These are phyloP conservation scores for Phylloscopus trochiloides DNA, from an alignment of 2,113 vertebrate genomes.

Conservation along the genomic window DNA sequence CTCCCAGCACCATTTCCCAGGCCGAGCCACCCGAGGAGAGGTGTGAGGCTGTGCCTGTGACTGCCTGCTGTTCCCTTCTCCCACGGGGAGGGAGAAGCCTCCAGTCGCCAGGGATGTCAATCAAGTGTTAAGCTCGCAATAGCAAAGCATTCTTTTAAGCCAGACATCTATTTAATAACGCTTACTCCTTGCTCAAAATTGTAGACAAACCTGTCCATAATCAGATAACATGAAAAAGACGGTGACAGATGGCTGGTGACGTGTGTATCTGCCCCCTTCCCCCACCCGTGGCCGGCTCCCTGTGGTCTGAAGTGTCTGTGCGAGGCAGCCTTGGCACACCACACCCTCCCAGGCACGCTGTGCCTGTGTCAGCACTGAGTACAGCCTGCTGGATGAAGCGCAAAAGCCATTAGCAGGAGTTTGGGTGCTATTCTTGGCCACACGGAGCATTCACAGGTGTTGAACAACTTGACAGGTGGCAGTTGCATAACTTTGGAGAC, in stretches of 20 bases:
- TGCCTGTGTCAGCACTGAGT: rapidly evolving
- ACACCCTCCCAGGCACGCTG: not conserved
- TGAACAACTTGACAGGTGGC: not conserved
- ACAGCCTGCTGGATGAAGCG: not conserved
- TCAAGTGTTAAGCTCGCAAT: slow-evolving; percentile 5
- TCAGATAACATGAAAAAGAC: not conserved
- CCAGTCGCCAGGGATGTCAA: not conserved
- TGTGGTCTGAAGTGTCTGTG: not conserved
- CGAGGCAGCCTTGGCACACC: not conserved
- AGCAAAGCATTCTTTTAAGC: not conserved
- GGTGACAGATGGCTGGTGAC: slow-evolving; percentile 36
- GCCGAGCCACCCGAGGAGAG: not conserved
- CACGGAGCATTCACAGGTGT: not conserved
- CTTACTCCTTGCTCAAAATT: slow-evolving; percentile 23
- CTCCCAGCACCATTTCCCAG: not conserved
- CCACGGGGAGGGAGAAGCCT: slow-evolving; percentile 23
- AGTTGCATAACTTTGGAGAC: not conserved
- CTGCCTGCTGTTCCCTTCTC: not conserved
- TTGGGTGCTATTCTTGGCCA: not conserved
- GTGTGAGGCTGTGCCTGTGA: not conserved
- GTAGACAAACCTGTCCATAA: slow-evolving; percentile 45
- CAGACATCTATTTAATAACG: slow-evolving; percentile 18
- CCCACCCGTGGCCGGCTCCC: not conserved
- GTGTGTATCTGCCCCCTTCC: not conserved
- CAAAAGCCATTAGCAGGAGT: not conserved